A percentile compares a stretch with the other conserved stretches of the same genome.
phyloP scores from a whole-genome alignment of 2,797 vertebrate genomes.

The Oreonectes daqikongensis region DNA sequence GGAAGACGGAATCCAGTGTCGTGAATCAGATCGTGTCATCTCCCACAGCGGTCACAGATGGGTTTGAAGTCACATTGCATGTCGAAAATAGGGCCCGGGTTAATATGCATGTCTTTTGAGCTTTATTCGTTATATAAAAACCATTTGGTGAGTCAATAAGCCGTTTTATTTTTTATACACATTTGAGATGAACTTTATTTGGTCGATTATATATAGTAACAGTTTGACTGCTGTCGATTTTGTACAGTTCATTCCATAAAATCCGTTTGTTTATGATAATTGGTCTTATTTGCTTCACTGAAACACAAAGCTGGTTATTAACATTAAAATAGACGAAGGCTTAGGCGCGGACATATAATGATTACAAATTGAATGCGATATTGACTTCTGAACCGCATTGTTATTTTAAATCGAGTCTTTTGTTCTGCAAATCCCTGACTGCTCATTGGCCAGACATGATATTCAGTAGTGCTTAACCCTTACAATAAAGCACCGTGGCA shows the following conservation, averaged over 20 bases:
- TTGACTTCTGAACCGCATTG: conserved; percentile 10
- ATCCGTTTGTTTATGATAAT: conserved; percentile 38
- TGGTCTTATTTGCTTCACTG: conserved; percentile 24
- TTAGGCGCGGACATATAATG: conserved; percentile 16
- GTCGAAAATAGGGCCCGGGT: not conserved
- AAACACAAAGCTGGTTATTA: conserved; percentile 29
- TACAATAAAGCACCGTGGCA: not conserved
- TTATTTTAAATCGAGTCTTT: not conserved
- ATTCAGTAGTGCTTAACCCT: not conserved
- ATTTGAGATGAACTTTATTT: not conserved
- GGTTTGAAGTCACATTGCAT: not conserved
- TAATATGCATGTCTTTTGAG: too few relatives aligned
- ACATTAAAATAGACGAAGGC: conserved; percentile 17
- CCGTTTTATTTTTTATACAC: too few relatives aligned
- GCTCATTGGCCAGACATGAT: not conserved
- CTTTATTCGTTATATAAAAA: not conserved
- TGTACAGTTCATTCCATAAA: conserved; percentile 7
- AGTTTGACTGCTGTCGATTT: not conserved
- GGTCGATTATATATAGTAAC: not conserved
- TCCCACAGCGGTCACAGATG: not conserved
- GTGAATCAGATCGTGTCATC: not conserved
- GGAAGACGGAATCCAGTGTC: not conserved
- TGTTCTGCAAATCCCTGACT: conserved; percentile 8
- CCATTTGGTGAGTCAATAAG: not conserved
- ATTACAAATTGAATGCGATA: conserved; percentile 16